A percentile compares a stretch with the other conserved stretches of the same genome.
Conservation (phyloP, 2,113 vertebrate species). For the Trinectes maculatus region DNA sequence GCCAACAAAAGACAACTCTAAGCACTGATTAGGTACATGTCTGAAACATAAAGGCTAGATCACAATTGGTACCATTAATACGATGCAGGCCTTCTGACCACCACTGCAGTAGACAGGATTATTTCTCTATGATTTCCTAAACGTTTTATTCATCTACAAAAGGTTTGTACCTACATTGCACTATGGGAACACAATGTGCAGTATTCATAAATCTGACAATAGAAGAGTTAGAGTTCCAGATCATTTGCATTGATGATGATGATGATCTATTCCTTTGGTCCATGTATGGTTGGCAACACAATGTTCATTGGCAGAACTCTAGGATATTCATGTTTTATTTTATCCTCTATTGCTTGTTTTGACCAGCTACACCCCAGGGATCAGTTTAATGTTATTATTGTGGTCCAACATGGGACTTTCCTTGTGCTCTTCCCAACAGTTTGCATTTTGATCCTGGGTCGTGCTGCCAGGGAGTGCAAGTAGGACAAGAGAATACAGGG, state of each 20-base stretch:
- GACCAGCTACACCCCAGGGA: slow-evolving; percentile 43
- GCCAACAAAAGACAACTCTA: slow-evolving; percentile 4
- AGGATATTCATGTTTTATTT: slow-evolving; percentile 21
- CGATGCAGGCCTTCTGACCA: background rate
- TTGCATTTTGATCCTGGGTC: slow-evolving; percentile 45
- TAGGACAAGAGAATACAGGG: slow-evolving; percentile 17
- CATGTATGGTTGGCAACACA: background rate
- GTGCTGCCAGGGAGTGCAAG: slow-evolving; percentile 26
- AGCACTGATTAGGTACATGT: slow-evolving; percentile 1
- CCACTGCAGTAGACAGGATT: background rate
- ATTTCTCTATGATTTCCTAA: background rate
- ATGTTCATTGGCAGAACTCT: background rate
- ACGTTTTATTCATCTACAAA: background rate
- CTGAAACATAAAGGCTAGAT: background rate
- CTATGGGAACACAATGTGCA: no score
- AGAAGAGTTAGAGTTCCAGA: no score
- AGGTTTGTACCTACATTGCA: no score
- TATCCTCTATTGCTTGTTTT: slow-evolving; percentile 19
- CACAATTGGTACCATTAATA: background rate
- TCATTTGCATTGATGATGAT: no score
- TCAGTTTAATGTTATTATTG: slow-evolving; percentile 47
- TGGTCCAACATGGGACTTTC: slow-evolving; percentile 60
- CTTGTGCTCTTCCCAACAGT: slow-evolving; percentile 53
- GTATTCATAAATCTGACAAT: no score
- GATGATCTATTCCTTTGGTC: no score